A percentile compares a stretch with the other conserved stretches of the same genome.
These are phyloP conservation scores for Trisateles emortualis DNA, from an alignment of 2,888 invertebrate species.

Conservation along the genomic window DNA sequence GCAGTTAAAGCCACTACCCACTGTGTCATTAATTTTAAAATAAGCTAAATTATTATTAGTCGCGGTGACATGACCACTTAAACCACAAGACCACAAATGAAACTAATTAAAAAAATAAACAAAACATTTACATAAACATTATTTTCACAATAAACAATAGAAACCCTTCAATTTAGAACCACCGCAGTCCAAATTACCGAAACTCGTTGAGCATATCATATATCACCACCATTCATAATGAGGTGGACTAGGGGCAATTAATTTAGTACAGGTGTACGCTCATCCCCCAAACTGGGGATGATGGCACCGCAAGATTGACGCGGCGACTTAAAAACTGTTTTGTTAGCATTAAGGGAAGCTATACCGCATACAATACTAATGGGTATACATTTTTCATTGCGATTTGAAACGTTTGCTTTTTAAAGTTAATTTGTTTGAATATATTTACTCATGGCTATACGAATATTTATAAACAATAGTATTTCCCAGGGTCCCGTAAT, in stretches of 20 bases:
- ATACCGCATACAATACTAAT: background rate
- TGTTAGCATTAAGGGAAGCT: conserved; percentile 29
- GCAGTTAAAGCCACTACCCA: no score
- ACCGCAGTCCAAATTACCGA: conserved; percentile 36
- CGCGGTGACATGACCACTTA: no score
- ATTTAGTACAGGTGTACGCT: conserved; percentile 64
- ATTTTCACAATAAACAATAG: background rate
- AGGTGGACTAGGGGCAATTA: conserved; percentile 66
- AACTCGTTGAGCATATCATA: conserved; percentile 59
- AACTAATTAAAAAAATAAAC: no score
- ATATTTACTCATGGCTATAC: no score
- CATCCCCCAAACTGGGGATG: conserved; percentile 44
- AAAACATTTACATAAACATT: no score
- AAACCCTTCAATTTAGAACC: conserved; percentile 34
- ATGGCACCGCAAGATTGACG: conserved; percentile 55
- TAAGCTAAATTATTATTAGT: no score
- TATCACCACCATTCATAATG: conserved; percentile 70
- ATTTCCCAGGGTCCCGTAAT: no score
- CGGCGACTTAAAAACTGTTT: conserved; percentile 50
- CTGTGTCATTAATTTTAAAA: no score
- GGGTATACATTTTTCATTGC: background rate
- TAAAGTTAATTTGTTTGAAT: background rate
- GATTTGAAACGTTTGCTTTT: no score
- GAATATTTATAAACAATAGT: no score
- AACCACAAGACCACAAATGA: no score